Conservation (phyloP, 1,140 invertebrate genomes). For the Globodera ellingtonae region DNA sequence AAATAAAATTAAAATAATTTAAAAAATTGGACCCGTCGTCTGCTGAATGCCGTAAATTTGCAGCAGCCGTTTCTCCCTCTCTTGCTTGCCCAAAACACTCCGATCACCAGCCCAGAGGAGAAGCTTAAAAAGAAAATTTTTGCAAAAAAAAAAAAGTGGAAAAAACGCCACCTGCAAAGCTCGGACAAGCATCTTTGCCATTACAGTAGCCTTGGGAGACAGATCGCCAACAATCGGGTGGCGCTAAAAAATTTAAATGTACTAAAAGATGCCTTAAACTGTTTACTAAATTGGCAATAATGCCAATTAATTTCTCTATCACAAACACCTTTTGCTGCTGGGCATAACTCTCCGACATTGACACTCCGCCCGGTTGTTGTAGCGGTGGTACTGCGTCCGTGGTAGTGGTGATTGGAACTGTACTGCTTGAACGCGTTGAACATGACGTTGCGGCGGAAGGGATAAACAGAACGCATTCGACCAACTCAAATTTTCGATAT, state of each 20-base stretch:
- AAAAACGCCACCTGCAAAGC: constrained; percentile 12
- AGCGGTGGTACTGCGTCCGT: not conserved
- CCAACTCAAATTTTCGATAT: not conserved
- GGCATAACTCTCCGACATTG: not conserved
- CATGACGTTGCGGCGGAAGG: not conserved
- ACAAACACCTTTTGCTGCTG: not conserved
- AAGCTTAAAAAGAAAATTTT: not conserved
- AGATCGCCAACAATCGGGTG: constrained; percentile 29
- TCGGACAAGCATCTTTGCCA: constrained; percentile 48
- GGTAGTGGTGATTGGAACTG: constrained; percentile 1
- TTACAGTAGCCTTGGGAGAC: constrained; percentile 37
- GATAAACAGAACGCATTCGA: constrained; percentile 33
- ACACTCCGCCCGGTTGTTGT: not conserved
- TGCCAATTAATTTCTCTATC: no score
- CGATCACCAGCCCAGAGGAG: constrained; percentile 45
- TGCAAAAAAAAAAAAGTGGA: not conserved
- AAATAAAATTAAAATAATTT: not conserved
- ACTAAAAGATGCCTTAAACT: no score
- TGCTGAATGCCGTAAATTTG: constrained; percentile 16
- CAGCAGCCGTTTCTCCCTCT: constrained; percentile 17
- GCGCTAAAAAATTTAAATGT: not conserved
- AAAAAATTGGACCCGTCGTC: not conserved
- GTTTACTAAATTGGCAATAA: no score
- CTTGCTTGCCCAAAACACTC: constrained; percentile 6
- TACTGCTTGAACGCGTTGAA: not conserved